Percentiles rank a stretch among this genome's conserved stretches.
These are phyloP conservation scores for Scolopax mira DNA, from an alignment of 2,113 vertebrate species.

Conservation along the genomic window DNA sequence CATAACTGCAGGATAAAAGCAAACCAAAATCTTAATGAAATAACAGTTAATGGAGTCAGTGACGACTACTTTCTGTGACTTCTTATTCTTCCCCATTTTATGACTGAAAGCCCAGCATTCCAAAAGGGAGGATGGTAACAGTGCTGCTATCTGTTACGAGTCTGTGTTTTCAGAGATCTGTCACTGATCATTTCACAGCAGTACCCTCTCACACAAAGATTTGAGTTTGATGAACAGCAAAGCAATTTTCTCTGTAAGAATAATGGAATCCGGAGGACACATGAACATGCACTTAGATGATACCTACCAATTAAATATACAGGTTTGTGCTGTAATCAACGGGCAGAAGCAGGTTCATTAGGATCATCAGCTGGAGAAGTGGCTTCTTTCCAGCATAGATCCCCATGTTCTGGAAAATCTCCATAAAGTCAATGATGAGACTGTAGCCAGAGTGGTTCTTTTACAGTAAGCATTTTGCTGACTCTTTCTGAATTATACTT, in stretches of 20 bases:
- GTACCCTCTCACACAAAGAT: background rate
- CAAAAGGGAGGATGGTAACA: background rate
- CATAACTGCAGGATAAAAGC: slow-evolving; percentile 74
- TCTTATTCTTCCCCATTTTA: background rate
- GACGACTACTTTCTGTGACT: background rate
- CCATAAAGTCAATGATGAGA: background rate
- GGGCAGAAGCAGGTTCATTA: background rate
- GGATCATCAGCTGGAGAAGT: background rate
- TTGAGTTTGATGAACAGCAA: background rate
- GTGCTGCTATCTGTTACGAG: background rate
- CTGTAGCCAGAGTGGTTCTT: background rate
- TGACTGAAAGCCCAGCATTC: background rate
- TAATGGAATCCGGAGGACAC: background rate
- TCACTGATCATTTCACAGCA: background rate
- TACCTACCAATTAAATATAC: background rate
- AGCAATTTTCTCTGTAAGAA: background rate
- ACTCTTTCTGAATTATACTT: background rate
- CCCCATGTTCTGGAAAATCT: background rate
- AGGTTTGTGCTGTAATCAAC: background rate
- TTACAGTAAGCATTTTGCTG: background rate
- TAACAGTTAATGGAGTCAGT: background rate
- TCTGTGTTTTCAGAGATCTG: background rate
- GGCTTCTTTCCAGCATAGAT: background rate
- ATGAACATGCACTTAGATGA: background rate
- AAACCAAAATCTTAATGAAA: background rate